Conservation (phyloP, 1,140 invertebrate species). For the Laodelphax striatellus region DNA sequence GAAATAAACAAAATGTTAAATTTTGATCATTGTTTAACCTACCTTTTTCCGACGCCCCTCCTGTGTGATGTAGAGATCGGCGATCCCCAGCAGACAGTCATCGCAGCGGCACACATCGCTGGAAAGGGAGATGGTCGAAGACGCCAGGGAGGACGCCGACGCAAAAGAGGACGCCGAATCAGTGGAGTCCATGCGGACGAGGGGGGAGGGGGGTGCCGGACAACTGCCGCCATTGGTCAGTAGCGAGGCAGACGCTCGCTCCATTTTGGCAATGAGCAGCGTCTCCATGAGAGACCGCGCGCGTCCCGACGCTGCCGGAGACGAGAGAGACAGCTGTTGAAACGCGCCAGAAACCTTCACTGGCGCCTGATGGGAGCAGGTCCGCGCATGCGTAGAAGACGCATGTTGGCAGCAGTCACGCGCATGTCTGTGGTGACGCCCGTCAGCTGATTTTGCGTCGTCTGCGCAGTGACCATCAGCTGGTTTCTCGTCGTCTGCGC, state of each 20-base stretch:
- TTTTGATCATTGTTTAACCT: constrained; percentile 14
- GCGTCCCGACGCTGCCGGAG: constrained; percentile 31
- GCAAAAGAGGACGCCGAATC: constrained; percentile 65
- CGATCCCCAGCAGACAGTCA: constrained; percentile 69
- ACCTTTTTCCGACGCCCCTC: constrained; percentile 43
- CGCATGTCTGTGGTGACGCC: no score
- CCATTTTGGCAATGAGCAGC: constrained; percentile 63
- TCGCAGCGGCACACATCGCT: constrained; percentile 70
- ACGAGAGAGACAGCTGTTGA: neutral
- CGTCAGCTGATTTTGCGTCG: no score
- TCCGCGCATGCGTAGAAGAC: no score
- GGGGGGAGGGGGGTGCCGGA: constrained; percentile 30
- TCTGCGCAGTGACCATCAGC: no score
- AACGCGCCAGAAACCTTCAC: no score
- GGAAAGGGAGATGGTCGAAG: constrained; percentile 43
- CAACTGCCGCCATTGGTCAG: constrained; percentile 22
- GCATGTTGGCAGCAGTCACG: no score
- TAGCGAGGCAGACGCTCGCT: constrained; percentile 30
- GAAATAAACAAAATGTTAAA: no score
- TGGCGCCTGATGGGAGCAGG: no score
- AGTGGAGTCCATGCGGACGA: constrained; percentile 60
- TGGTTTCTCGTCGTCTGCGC: no score
- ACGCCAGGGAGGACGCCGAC: constrained; percentile 45
- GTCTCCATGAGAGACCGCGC: constrained; percentile 63
- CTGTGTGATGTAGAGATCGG: constrained; percentile 52